These are phyloP conservation scores for Elachura formosa DNA, from an alignment of 2,113 vertebrate species.

Conservation along the genomic window DNA sequence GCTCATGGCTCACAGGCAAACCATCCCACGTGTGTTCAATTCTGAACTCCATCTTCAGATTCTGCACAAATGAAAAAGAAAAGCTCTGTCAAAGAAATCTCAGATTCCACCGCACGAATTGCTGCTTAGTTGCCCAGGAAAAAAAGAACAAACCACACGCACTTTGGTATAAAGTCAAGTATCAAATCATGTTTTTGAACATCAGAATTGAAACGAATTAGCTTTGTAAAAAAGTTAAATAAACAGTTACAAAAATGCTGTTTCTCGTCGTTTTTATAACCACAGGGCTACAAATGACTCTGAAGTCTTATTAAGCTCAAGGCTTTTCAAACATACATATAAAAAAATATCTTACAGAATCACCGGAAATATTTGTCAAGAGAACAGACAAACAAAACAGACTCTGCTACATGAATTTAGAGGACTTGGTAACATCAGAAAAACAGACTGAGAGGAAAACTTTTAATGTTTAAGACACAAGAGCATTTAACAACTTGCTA, in stretches of 20 bases:
- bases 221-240: neutral
- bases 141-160: neutral
- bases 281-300: neutral
- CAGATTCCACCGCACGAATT: neutral
- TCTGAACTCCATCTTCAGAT: slow-evolving; percentile 77
- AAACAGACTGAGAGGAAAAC: neutral
- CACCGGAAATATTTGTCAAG: neutral
- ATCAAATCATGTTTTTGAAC: neutral
- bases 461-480: neutral
- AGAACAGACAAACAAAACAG: neutral
- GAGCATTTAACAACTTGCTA: neutral
- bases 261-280: neutral
- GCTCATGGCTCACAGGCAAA: slow-evolving; percentile 76
- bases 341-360: neutral
- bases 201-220: neutral
- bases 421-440: neutral
- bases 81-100: neutral
- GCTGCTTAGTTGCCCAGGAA: neutral
- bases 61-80: neutral
- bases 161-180: neutral
- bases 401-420: neutral
- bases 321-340: neutral
- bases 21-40: slow-evolving; percentile 84
- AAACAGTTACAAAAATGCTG: neutral
- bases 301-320: neutral